A percentile compares a stretch with the other conserved stretches of the same genome.
Evolutionary conservation across 2,113 vertebrate genomes (phyloP).

Genomic region (Gulo gulo): DNA sequence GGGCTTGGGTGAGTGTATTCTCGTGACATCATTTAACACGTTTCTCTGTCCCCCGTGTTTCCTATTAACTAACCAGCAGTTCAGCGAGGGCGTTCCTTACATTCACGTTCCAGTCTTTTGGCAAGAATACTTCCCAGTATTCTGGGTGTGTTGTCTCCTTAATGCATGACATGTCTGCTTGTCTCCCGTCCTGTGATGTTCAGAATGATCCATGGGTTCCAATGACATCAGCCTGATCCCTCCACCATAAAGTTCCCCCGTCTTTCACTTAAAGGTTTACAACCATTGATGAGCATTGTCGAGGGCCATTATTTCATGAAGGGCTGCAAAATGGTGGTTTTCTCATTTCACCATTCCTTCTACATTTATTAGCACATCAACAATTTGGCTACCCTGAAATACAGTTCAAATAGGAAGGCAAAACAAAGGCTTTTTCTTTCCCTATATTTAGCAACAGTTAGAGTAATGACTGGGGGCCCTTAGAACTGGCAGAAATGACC

Average conservation of each 20-base stretch:
- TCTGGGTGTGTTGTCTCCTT: not conserved
- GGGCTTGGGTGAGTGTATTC: not conserved
- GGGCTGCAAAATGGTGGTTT: not conserved
- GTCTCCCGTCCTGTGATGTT: not conserved
- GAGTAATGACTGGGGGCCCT: not conserved
- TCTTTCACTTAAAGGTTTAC: not conserved
- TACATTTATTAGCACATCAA: not conserved
- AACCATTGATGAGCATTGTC: not conserved
- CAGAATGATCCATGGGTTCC: not conserved
- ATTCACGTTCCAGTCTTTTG: not conserved
- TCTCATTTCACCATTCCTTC: not conserved
- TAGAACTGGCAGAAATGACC: not conserved
- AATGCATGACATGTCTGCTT: not conserved
- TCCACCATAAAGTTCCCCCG: not conserved
- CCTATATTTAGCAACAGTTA: conserved; percentile 11
- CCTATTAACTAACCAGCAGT: not conserved
- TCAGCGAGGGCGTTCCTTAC: not conserved
- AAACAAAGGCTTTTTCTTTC: not conserved
- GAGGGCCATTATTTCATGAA: not conserved
- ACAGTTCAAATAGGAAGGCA: not conserved
- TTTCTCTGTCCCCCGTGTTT: not conserved
- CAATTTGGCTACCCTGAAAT: not conserved
- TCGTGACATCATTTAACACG: not conserved
- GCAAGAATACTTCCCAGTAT: not conserved
- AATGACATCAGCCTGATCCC: not conserved